phyloP scores from a whole-genome alignment of 2,113 vertebrate genomes.

The Prunella fulvescens region DNA sequence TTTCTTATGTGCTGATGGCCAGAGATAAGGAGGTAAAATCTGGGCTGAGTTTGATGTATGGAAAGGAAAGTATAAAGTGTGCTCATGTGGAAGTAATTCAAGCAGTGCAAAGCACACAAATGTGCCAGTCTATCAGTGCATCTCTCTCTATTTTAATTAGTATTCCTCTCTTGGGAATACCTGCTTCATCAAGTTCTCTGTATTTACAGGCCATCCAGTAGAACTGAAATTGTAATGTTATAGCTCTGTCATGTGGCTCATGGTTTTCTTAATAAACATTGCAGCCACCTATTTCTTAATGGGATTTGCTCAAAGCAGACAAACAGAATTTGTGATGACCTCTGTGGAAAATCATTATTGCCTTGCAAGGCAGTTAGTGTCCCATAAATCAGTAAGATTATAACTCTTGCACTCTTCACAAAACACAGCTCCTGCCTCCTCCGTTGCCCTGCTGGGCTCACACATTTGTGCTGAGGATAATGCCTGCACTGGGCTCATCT shows the following conservation, averaged over 20 bases:
- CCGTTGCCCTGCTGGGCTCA: accelerated
- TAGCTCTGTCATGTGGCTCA: not conserved
- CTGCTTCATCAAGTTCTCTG: not conserved
- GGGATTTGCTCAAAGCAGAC: slow-evolving; percentile 9
- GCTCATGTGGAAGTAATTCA: not conserved
- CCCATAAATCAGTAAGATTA: slow-evolving; percentile 21
- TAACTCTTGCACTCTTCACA: not conserved
- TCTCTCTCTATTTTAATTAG: not conserved
- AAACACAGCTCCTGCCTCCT: not conserved
- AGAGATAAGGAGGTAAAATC: slow-evolving; percentile 54
- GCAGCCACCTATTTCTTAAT: slow-evolving; percentile 28
- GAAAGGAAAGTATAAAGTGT: slow-evolving; percentile 2
- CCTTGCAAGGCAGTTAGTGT: not conserved
- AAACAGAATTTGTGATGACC: slow-evolving; percentile 33
- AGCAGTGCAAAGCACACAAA: not conserved
- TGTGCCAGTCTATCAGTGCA: not conserved
- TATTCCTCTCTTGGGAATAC: not conserved
- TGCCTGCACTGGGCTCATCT: not conserved
- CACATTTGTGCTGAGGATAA: not conserved
- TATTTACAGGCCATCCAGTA: not conserved
- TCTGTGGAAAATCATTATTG: slow-evolving; percentile 19
- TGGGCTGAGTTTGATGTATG: slow-evolving; percentile 7
- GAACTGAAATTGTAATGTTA: not conserved
- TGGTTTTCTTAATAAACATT: slow-evolving; percentile 24
- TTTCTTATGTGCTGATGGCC: slow-evolving; percentile 41